Base-by-base conservation (phyloP, 1,140 invertebrate species). In the Sycophaga agraensis region DNA sequence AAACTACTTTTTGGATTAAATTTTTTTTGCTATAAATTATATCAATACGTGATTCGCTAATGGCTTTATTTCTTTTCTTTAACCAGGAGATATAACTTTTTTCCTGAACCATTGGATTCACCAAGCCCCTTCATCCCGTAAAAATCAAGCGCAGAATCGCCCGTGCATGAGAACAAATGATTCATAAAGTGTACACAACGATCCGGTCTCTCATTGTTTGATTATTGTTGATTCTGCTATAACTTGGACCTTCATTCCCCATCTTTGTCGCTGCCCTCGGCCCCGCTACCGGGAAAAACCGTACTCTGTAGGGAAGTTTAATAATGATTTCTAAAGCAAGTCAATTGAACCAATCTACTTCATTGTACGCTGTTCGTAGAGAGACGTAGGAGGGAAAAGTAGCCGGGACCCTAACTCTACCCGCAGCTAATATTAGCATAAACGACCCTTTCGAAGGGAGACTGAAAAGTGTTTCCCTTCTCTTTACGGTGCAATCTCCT, bases 371-470 rank as follows among this genome's bases (percentile, higher is more conserved):
- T 17, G n/a, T n/a, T n/a, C 14, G 50, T n/a, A 26, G 46, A 48
- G 14, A 35, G 48, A 35, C 48, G 48, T 9, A 39, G 21, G 26
- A 48, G 28, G 31, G 17, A 34, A 35, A 31, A 48, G 46, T 17
- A 35, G 28, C 19, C n/a, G n/a, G 2, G 24, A 5, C 16, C 39
- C 21, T 34, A n/a, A 35, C 39, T 34, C 51, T 11, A 35, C 28
- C 45, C 40, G 45, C 21, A 12, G 46, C 48, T 59, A 59, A 59
- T 59, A 59, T 59, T 59, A 50, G 37, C 57, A 59, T 59, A 43
- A 59, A 51, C 8, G 37, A 26, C 24, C 26, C 28, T 39, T 35
- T 43, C 48, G 48, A 40, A 48, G 56, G 46, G 45, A 39, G 35
- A 58, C 35, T 22, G 34, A 49, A 58, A 58, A 49, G 14, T 42